Evolutionary conservation across 1,140 invertebrate genomes (phyloP), one percentile per base, ranked within the genome.

Genomic region (Argopecten irradians): DNA sequence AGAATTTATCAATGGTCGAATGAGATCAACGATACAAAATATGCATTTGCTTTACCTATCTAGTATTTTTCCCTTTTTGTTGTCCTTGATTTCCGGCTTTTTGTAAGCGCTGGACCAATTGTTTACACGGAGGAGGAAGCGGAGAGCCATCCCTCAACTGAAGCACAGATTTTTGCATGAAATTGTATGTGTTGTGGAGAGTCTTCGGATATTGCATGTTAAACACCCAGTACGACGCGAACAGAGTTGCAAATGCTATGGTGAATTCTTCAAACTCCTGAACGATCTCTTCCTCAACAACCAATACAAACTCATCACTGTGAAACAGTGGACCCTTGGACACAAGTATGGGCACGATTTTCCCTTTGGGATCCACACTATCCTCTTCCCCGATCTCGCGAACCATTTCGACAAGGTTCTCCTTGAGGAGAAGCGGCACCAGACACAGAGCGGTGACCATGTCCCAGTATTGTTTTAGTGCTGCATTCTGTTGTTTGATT

Each of bases 221-320:
- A 83, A 94, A 94, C 0, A 94, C 93, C 93, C 93, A 94, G 91
- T 94, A 94, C 19, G 93, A 92, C 32, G 94, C 91, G 91, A 94
- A 94, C 71, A 94, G 86, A 33, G 93, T 93, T 7, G 93, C 94
- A 87, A 94, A 93, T 36, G 94, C 94, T 86, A 94, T 94, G 9
- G 94, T 94, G 84, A 94, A 94, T 87, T 94, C 94, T 83, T 94
- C 94, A 91, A 94, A 94, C 87, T 94, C 94, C 86, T 94, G 94
- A 32, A 94, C 91, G 39, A 94, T 90, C 82, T 94, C 93, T 86
- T 94, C 93, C 87, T 94, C 94, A 7, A 94, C 93, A 33, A 94
- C 93, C 14, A 94, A 91, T 85, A 94, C 92, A 87, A 94, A 94
- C 87, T 94, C 93, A 90, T 94, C 94, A 83, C 93, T 94, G 34